phyloP scores from a whole-genome alignment of 2,888 invertebrate genomes.

The Lasius platythorax region DNA sequence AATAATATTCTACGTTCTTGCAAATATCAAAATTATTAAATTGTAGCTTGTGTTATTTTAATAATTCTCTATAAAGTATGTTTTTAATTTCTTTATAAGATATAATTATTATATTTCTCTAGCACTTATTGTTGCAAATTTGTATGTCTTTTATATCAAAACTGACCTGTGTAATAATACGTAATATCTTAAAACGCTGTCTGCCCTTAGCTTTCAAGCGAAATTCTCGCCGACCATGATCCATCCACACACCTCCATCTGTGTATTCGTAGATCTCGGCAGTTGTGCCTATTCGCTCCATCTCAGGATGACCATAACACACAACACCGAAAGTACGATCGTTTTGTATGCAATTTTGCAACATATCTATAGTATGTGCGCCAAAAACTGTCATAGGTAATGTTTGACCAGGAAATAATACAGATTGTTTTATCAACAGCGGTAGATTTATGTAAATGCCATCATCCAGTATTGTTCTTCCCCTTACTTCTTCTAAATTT shows the following conservation, averaged over 20 bases:
- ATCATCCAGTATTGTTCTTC: slow-evolving; percentile 89
- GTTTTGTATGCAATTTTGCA: slow-evolving; percentile 87
- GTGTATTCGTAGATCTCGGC: slow-evolving; percentile 87
- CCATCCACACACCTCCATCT: slow-evolving; percentile 83
- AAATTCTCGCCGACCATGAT: slow-evolving; percentile 84
- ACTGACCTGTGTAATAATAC: slow-evolving; percentile 78
- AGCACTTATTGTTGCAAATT: not conserved
- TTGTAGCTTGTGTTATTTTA: not conserved
- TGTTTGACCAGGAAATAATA: slow-evolving; percentile 93
- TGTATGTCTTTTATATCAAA: not conserved
- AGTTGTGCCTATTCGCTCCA: slow-evolving; percentile 78
- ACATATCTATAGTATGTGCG: slow-evolving; percentile 87
- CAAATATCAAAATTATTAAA: not conserved
- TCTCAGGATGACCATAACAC: slow-evolving; percentile 85
- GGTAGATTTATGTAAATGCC: slow-evolving; percentile 87
- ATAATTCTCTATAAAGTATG: not conserved
- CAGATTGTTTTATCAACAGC: slow-evolving; percentile 88
- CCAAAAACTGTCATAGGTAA: slow-evolving; percentile 90
- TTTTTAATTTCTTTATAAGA: not conserved
- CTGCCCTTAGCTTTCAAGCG: slow-evolving; percentile 92
- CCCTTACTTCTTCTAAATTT: slow-evolving; percentile 89
- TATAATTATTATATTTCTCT: not conserved
- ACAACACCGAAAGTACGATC: slow-evolving; percentile 90
- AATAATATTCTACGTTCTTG: not conserved
- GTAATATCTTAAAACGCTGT: slow-evolving; percentile 90